Evolutionary conservation across 2,888 invertebrate genomes (phyloP), one percentile per base, ranked within the genome.

Genomic region (Bellardia bayeri): DNA sequence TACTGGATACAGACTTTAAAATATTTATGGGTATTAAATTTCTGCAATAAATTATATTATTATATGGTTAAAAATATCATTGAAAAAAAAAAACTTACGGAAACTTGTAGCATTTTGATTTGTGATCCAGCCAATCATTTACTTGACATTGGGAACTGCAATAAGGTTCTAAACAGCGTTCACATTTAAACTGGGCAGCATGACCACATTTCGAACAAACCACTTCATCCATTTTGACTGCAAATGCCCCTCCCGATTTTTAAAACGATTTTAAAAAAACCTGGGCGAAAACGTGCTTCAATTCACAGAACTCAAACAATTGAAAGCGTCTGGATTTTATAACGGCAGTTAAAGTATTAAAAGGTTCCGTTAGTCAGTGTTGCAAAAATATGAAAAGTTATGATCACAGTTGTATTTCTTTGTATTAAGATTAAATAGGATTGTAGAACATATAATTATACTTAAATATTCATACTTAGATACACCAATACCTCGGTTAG

Each of bases 71-170:
- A 51, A 66, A 23, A 42, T 66, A 11, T 42, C 16, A 37, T n/a
- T 37, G 30, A 4, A 6, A 42, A 51, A 61, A 49, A 37, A 30
- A 51, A 16, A 89, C 91, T 89, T 89, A 91, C 91, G 91, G 91
- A 82, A 91, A 90, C 69, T 89, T 90, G 45, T 88, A 89, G 49
- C 91, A 91, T 45, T 58, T 85, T 7, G 82, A 37, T 63, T 89
- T 89, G 58, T 95, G 95, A 95, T 95, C 95, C 16, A 82, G 82
- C 89, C 89, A 89, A 78, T 89, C 89, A 6, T 40, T 94, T 93
- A 83, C 63, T 71, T 90, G 89, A 61, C 89, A 89, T 4, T 87
- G 86, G 3, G 83, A 66, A n/a, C 85, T 87, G 33, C 89, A 89
- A 72, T 89, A 89, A 0, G 80, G 72, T 42, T 89, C 89, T 13